Conservation (phyloP, 2,113 vertebrate species). For the Psephotus haematonotus region DNA sequence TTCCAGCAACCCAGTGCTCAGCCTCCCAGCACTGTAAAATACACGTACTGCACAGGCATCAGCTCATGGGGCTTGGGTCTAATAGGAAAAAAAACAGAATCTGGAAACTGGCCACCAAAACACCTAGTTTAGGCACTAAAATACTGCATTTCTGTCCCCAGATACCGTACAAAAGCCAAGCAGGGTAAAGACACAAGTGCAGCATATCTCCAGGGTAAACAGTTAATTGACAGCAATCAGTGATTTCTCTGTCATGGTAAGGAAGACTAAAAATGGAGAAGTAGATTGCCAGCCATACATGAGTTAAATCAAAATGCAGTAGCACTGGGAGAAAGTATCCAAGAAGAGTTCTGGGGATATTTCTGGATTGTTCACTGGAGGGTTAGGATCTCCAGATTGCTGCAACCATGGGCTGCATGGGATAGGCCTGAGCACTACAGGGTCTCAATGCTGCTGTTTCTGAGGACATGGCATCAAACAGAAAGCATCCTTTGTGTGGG, state of each 20-base stretch:
- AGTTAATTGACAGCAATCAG: not conserved
- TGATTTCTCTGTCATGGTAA: not conserved
- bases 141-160: not conserved
- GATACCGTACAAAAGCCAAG: not conserved
- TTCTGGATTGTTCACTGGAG: not conserved
- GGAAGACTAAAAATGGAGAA: not conserved
- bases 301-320: not conserved
- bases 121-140: not conserved
- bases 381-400: not conserved
- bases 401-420: not conserved
- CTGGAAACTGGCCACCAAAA: not conserved
- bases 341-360: not conserved
- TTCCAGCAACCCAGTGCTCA: not conserved
- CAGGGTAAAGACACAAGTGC: not conserved
- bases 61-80: not conserved
- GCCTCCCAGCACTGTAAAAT: not conserved
- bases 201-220: not conserved
- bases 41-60: not conserved
- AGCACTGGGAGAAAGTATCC: not conserved
- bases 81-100: not conserved
- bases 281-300: not conserved
- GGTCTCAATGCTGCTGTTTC: not conserved
- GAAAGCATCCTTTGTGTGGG: not conserved
- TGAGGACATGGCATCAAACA: not conserved
- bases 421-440: not conserved